phyloP scores from a whole-genome alignment of 1,140 invertebrate species.

The Platorchestia sp. region DNA sequence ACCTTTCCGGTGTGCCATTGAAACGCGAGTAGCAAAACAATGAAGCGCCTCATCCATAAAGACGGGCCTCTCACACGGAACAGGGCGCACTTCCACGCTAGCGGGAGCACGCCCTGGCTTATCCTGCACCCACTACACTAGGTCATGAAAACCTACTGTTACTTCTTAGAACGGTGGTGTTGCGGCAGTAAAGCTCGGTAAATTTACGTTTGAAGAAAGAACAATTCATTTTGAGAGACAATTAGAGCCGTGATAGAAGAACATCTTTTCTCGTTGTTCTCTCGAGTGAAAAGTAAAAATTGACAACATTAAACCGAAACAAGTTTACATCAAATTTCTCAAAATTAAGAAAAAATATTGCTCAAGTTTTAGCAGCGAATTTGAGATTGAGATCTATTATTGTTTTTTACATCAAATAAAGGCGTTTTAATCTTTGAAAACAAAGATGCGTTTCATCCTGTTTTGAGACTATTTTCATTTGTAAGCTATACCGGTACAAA shows the following conservation, averaged over 20 bases:
- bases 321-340: background rate
- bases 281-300: background rate
- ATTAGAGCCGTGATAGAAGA: background rate
- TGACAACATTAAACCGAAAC: background rate
- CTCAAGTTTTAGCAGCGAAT: background rate
- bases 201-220: background rate
- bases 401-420: background rate
- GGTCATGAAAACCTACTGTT: background rate
- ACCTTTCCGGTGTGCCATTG: conserved; percentile 18
- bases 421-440: background rate
- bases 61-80: background rate
- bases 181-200: background rate
- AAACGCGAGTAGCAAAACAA: conserved; percentile 33
- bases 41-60: background rate
- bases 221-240: background rate
- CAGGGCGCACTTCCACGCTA: background rate
- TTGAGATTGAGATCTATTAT: background rate
- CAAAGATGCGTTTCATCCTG: background rate
- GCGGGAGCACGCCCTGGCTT: background rate
- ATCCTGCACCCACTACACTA: background rate
- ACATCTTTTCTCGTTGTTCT: background rate
- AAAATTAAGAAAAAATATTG: background rate
- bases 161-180: background rate
- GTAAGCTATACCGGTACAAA: background rate
- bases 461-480: background rate